phyloP scores from a whole-genome alignment of 2,797 vertebrate species.

The Myotis findleyi region DNA sequence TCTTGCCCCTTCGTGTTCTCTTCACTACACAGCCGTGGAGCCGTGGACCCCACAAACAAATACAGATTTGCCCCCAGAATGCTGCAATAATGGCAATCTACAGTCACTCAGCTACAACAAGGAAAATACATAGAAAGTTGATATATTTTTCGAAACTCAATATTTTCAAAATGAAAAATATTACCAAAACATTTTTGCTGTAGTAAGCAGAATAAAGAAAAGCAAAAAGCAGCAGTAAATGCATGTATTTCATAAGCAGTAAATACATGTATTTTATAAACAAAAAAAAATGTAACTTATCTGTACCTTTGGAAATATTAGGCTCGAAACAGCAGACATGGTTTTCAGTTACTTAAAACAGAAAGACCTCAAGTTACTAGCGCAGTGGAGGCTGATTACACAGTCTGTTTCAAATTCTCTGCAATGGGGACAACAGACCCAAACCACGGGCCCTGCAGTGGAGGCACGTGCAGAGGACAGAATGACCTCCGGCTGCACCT shows the following conservation, averaged over 20 bases:
- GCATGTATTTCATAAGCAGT: neutral
- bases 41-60: neutral
- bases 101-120: neutral
- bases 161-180: conserved; percentile 36
- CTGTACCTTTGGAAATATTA: neutral
- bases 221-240: neutral
- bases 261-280: neutral
- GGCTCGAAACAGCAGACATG: neutral
- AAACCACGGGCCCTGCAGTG: neutral
- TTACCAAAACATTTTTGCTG: neutral
- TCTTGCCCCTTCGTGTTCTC: neutral
- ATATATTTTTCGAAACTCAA: conserved; percentile 8
- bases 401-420: neutral
- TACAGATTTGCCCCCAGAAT: neutral
- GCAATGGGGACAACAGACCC: neutral
- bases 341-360: conserved; percentile 19
- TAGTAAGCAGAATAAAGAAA: conserved; percentile 12
- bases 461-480: neutral
- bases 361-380: neutral
- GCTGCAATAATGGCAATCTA: neutral
- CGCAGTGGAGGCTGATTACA: neutral
- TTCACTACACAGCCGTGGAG: neutral
- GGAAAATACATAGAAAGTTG: neutral
- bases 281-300: conserved; percentile 7
- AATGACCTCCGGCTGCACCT: neutral